These are phyloP conservation scores for Calliopsis andreniformis DNA, from an alignment of 1,140 invertebrate species.

Conservation along the genomic window DNA sequence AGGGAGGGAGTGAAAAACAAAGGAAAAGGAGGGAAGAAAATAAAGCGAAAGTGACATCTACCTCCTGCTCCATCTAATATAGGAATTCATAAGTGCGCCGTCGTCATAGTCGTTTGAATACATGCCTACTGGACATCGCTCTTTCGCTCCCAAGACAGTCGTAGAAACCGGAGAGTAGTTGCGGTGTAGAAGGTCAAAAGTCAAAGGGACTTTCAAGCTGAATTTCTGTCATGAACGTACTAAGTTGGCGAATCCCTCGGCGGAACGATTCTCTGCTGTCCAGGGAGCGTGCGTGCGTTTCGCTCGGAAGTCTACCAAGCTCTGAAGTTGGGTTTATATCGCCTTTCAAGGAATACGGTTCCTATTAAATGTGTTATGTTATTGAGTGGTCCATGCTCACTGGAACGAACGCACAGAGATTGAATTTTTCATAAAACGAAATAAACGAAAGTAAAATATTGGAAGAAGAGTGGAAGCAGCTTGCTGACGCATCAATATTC, in stretches of 20 bases:
- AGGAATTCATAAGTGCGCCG: constrained; percentile 31
- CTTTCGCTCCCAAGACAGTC: background rate
- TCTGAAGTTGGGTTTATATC: constrained; percentile 25
- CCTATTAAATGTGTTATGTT: too few species aligned
- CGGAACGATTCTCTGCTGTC: constrained; percentile 14
- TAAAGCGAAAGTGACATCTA: constrained; percentile 8
- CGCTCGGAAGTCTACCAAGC: background rate
- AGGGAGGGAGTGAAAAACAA: background rate
- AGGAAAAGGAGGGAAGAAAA: background rate
- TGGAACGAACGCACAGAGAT: background rate
- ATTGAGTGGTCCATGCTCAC: background rate
- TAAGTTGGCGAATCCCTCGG: background rate
- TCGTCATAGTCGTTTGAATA: constrained; percentile 40
- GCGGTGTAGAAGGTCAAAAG: constrained; percentile 12
- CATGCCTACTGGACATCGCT: constrained; percentile 2
- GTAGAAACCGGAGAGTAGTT: constrained; percentile 10
- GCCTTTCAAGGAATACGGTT: background rate
- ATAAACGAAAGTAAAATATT: background rate
- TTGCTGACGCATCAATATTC: background rate
- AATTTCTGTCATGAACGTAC: background rate
- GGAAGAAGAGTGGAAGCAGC: background rate
- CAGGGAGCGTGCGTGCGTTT: background rate
- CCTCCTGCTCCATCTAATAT: constrained; percentile 41
- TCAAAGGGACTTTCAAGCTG: background rate
- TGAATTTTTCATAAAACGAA: background rate